Evolutionary conservation across 2,797 vertebrate genomes (phyloP).

Genomic region (Melanogrammus aeglefinus): DNA sequence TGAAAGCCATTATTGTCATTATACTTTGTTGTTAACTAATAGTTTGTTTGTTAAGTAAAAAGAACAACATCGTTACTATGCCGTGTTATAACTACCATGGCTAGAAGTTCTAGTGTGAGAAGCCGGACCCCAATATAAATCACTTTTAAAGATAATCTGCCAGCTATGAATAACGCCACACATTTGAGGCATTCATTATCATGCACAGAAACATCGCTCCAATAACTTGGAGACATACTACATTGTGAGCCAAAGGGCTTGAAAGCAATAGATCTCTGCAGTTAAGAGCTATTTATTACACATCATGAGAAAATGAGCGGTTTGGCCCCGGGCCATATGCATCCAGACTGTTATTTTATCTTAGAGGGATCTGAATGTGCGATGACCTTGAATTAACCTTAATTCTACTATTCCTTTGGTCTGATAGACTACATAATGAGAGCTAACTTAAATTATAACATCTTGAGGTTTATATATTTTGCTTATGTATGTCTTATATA

Average conservation of each 20-base stretch:
- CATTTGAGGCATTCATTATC: background rate
- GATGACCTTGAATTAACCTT: background rate
- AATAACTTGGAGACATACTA: background rate
- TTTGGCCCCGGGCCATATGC: background rate
- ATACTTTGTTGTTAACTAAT: background rate
- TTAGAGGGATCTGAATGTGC: background rate
- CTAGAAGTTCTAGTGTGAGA: background rate
- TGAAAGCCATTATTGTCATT: background rate
- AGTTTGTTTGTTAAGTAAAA: background rate
- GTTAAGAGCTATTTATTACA: background rate
- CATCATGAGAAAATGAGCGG: background rate
- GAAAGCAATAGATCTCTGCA: background rate
- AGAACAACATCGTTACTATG: background rate
- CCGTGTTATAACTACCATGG: background rate
- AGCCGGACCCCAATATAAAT: background rate
- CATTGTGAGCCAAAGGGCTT: background rate
- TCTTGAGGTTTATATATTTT: background rate
- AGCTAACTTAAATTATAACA: background rate
- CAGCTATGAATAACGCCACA: background rate
- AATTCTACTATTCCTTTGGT: background rate
- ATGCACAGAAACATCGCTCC: background rate
- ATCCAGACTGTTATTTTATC: background rate
- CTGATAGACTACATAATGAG: background rate
- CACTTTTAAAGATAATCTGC: background rate
- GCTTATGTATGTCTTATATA: background rate